phyloP scores from a whole-genome alignment of 2,113 vertebrate species.

The Zosterops borbonicus region DNA sequence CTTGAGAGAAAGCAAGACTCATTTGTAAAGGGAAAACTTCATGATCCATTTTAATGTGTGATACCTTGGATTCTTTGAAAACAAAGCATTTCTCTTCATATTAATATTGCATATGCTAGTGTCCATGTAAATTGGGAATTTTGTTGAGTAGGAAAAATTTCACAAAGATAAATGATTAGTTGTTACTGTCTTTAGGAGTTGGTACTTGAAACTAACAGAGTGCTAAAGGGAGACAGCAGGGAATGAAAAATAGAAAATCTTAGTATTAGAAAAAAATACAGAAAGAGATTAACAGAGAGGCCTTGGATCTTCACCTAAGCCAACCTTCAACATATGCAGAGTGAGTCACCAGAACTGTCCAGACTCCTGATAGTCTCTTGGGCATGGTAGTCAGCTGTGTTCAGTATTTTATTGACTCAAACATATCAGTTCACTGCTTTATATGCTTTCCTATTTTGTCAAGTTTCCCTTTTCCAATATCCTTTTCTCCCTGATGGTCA shows the following conservation, averaged over 20 bases:
- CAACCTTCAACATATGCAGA: background rate
- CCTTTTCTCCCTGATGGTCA: background rate
- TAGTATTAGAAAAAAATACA: background rate
- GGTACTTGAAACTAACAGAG: background rate
- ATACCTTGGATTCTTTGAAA: background rate
- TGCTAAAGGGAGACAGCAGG: background rate
- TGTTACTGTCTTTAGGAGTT: background rate
- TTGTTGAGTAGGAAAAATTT: background rate
- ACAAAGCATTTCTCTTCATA: background rate
- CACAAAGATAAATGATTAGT: background rate
- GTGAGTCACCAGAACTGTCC: slow-evolving; percentile 21
- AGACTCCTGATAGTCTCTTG: background rate
- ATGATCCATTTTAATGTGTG: background rate
- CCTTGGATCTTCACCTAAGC: background rate
- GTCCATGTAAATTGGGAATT: background rate
- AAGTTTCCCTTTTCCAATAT: background rate
- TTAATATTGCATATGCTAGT: background rate
- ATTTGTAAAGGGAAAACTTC: background rate
- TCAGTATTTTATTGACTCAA: background rate
- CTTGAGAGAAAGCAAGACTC: background rate
- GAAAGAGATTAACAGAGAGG: background rate
- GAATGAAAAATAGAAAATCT: background rate
- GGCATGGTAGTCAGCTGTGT: background rate
- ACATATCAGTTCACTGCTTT: background rate
- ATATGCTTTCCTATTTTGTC: slow-evolving; percentile 1